These are phyloP conservation scores for Muscicapa comitata DNA, from an alignment of 2,797 vertebrate genomes.

Conservation along the genomic window DNA sequence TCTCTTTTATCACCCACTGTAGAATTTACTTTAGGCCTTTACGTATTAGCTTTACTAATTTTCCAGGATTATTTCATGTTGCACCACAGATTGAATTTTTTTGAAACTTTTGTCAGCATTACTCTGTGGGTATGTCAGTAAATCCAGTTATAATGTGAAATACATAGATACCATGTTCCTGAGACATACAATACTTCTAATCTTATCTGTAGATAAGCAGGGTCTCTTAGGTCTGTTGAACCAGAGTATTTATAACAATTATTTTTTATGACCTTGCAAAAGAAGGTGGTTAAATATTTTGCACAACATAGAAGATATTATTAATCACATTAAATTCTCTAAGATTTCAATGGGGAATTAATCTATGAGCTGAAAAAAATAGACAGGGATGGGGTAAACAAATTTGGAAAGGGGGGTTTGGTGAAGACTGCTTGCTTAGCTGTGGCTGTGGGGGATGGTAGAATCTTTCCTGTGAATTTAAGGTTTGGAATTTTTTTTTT, in stretches of 20 bases:
- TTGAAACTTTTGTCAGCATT: background rate
- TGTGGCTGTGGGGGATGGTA: background rate
- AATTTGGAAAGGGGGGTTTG: background rate
- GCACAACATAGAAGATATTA: background rate
- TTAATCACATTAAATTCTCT: background rate
- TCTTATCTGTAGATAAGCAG: background rate
- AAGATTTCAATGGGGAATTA: background rate
- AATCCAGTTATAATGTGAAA: background rate
- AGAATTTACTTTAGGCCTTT: background rate
- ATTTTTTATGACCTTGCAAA: background rate
- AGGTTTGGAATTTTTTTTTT: background rate
- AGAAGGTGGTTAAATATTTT: background rate
- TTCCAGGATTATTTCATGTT: background rate
- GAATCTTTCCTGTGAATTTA: background rate
- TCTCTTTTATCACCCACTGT: background rate
- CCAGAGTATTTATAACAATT: background rate
- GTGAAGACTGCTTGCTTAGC: background rate
- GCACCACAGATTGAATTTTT: rapidly evolving
- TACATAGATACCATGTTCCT: background rate
- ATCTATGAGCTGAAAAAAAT: background rate
- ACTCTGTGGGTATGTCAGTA: background rate
- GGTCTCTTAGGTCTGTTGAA: background rate
- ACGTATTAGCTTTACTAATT: background rate
- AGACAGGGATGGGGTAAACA: background rate
- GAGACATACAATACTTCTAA: background rate